Base-by-base conservation (phyloP, 53 echinoderm and acorn worm species). In the Astropecten irregularis region DNA sequence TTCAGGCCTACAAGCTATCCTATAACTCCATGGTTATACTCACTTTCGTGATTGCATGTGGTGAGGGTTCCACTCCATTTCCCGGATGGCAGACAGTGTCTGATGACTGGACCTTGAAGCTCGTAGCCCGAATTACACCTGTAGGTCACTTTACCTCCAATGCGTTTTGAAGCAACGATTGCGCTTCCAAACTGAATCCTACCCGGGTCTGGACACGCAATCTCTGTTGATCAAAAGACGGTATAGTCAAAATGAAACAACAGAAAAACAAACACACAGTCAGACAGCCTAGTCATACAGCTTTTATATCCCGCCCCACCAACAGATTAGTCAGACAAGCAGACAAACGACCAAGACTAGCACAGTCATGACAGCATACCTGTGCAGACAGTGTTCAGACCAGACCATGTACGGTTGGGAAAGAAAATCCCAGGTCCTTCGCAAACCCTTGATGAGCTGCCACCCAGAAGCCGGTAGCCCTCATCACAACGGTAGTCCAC, bases 31-130 rank as follows among this genome's bases (percentile, higher is more conserved):
- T n/a, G n/a, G n/a, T n/a, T n/a, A n/a, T n/a, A 58, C 58, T 69
- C 76, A 85, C 86, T 40, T 21, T 73, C 65, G 34, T 85, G 73
- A 35, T 85, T 40, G 47, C 86, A 85, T 16, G 86, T 64, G n/a
- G 86, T 85, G 18, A 66, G 36, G 1, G 51, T 33, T 36, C 86
- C 86, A 44, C 42, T 65, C 86, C 86, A 85, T 65, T 76, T 74
- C 19, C 86, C 86, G 52, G 39, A 52, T 3, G 86, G n/a, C 9
- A 52, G 74, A 52, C 86, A 85, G 35, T 62, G 51, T 31, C 86
- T 34, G 28, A 76, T 62, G 22, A 22, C 40, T n/a, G 86, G 53
- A 10, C 86, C 86, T 39, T 37, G 73, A 20, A 85, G 64, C 49
- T 47, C 47, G 86, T 56, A 85, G 11, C 86, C 86, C 14, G 86